A percentile compares a stretch with the other conserved stretches of the same genome.
These are phyloP conservation scores for Lanistes nyassanus DNA, from an alignment of 1,140 invertebrate species.

Conservation along the genomic window DNA sequence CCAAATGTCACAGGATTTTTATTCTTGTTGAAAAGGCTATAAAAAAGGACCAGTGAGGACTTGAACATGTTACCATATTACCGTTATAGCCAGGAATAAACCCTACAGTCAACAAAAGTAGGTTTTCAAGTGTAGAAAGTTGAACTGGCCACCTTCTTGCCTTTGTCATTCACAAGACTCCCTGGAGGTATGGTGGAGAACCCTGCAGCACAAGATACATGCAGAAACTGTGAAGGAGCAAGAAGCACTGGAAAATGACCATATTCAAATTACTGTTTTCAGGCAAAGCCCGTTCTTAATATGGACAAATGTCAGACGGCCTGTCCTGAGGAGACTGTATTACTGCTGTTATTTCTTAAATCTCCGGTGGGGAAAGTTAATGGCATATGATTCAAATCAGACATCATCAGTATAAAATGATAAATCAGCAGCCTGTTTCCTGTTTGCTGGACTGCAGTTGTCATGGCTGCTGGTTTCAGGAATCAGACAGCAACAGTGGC, in stretches of 20 bases:
- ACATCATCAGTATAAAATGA: too few species aligned
- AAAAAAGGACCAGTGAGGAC: not conserved
- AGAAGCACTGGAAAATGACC: not conserved
- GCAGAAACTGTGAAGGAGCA: not conserved
- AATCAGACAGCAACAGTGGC: too few species aligned
- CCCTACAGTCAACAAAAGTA: not conserved
- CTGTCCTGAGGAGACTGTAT: not conserved
- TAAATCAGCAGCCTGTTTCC: too few species aligned
- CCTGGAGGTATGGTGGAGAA: constrained; percentile 18
- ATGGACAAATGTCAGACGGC: too few species aligned
- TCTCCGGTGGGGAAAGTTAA: too few species aligned
- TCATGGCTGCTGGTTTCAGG: too few species aligned
- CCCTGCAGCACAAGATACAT: constrained; percentile 9
- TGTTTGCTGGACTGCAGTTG: too few species aligned
- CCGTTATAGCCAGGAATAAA: not conserved
- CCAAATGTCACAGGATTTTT: not conserved
- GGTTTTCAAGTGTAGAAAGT: constrained; percentile 18
- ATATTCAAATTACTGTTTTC: not conserved
- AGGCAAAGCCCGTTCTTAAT: too few species aligned
- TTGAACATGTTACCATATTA: not conserved
- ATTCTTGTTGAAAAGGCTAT: not conserved
- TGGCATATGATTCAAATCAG: too few species aligned
- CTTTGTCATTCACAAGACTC: constrained; percentile 13
- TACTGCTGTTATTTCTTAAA: not conserved
- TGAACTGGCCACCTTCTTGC: constrained; percentile 23